A percentile compares a stretch with the other conserved stretches of the same genome.
These are phyloP conservation scores for Megalopta genalis DNA, from an alignment of 1,140 invertebrate species.

Conservation along the genomic window DNA sequence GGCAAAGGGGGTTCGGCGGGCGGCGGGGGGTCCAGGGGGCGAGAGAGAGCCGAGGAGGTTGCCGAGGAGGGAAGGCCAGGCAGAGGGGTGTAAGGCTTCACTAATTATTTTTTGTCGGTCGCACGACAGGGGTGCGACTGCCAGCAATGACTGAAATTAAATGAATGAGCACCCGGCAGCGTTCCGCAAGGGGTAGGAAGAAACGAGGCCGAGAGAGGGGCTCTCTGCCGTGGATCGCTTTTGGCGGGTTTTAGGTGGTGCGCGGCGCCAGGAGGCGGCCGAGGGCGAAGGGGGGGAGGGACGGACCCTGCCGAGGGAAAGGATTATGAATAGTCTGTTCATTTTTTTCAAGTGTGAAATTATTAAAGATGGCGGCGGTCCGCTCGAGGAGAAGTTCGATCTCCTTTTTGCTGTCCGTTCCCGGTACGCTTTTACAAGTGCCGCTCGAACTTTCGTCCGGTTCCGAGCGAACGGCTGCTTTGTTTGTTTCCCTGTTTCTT, in stretches of 20 bases:
- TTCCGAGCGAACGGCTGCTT: slow-evolving; percentile 21
- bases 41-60: not conserved
- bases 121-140: slow-evolving; percentile 75
- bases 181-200: slow-evolving; percentile 20
- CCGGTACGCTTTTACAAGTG: slow-evolving; percentile 21
- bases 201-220: slow-evolving; percentile 16
- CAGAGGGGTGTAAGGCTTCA: slow-evolving; percentile 76
- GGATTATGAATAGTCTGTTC: slow-evolving; percentile 70
- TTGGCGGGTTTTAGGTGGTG: slow-evolving; percentile 45
- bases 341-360: slow-evolving; percentile 69
- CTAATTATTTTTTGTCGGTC: slow-evolving; percentile 79
- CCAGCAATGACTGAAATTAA: slow-evolving; percentile 76
- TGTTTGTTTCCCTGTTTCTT: slow-evolving; percentile 21
- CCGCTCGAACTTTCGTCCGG: slow-evolving; percentile 18
- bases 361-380: slow-evolving; percentile 62
- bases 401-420: slow-evolving; percentile 38
- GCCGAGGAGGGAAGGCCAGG: slow-evolving; percentile 20
- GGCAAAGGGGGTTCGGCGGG: slow-evolving; percentile 24
- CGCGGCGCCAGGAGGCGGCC: too few species aligned
- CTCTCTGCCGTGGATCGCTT: slow-evolving; percentile 34
- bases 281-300: slow-evolving; percentile 1
- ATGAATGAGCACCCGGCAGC: slow-evolving; percentile 73
- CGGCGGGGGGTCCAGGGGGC: not conserved
- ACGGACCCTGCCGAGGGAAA: slow-evolving; percentile 47
- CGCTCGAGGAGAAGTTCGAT: slow-evolving; percentile 34